These are phyloP conservation scores for Mastomys natalensis DNA, from an alignment of 2,113 vertebrate genomes.

Conservation along the genomic window DNA sequence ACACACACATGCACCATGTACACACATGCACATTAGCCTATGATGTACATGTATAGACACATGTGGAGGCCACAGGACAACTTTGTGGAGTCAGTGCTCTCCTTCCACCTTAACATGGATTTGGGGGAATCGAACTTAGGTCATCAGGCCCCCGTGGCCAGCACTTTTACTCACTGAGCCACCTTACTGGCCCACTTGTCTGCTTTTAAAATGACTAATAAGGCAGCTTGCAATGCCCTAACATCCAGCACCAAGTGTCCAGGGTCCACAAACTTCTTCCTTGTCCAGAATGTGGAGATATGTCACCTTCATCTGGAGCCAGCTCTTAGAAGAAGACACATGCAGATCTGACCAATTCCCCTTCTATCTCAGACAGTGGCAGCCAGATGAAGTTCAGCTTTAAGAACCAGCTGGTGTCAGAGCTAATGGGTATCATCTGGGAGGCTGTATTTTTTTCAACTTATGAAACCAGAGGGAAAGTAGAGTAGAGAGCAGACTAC, in stretches of 20 bases:
- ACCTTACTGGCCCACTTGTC: too few species aligned
- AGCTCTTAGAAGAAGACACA: constrained; percentile 51
- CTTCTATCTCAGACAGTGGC: background rate
- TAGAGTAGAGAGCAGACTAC: constrained; percentile 45
- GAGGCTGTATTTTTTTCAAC: constrained; percentile 52
- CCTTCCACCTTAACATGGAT: background rate
- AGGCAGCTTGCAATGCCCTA: background rate
- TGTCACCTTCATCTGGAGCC: constrained; percentile 63
- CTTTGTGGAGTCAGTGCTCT: background rate
- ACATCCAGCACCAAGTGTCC: background rate
- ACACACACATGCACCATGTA: background rate
- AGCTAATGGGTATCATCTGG: background rate
- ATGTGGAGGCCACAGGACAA: background rate
- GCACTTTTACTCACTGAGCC: too few species aligned
- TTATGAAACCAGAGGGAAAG: constrained; percentile 11
- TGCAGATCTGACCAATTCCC: background rate
- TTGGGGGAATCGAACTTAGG: too few species aligned
- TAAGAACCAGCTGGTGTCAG: background rate
- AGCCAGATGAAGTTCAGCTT: constrained; percentile 24
- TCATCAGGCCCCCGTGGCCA: background rate
- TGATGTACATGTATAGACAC: background rate
- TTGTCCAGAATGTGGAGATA: constrained; percentile 44
- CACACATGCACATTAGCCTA: background rate
- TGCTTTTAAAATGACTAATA: background rate
- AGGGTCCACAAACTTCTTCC: constrained; percentile 29